Conservation (phyloP, 2,113 vertebrate genomes). For the Takifugu flavidus region DNA sequence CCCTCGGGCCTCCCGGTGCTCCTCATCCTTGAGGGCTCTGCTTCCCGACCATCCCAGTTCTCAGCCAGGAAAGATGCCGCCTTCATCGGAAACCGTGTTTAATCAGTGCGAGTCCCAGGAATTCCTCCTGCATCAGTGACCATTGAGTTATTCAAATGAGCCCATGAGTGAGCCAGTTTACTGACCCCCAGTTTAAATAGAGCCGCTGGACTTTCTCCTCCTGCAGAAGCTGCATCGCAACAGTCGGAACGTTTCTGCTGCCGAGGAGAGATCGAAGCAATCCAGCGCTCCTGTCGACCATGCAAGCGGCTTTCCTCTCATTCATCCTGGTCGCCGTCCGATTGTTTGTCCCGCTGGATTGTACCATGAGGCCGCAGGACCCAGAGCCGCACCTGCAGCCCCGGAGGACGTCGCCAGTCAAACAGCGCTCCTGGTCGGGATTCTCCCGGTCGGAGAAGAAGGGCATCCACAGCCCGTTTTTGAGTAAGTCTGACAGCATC, state of each 20-base stretch:
- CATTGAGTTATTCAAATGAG: constrained; percentile 29
- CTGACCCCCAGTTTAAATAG: constrained; percentile 67
- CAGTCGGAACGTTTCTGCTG: constrained; percentile 25
- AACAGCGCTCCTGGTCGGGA: too few relatives aligned
- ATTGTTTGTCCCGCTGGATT: constrained; percentile 49
- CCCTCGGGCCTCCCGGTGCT: too few relatives aligned
- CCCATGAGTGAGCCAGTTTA: constrained; percentile 69
- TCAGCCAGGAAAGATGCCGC: background rate
- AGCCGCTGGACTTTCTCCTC: constrained; percentile 70
- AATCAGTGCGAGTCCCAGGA: background rate
- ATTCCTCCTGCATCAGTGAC: background rate
- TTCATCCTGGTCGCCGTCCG: constrained; percentile 53
- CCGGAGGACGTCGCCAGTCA: background rate
- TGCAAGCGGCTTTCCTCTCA: constrained; percentile 59
- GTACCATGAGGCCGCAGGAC: constrained; percentile 27
- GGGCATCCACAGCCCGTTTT: constrained; percentile 68
- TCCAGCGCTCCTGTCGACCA: constrained; percentile 43
- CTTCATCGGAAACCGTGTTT: background rate
- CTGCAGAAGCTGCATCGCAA: constrained; percentile 35
- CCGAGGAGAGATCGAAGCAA: constrained; percentile 2
- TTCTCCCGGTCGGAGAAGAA: constrained; percentile 39
- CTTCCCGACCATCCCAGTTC: background rate
- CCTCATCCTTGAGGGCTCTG: background rate
- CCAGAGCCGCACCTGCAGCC: constrained; percentile 3
- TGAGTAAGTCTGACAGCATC: constrained; percentile 76